Evolutionary conservation across 2,888 invertebrate species (phyloP), one percentile per base, ranked within the genome.

Genomic region (Nudaria mundana): DNA sequence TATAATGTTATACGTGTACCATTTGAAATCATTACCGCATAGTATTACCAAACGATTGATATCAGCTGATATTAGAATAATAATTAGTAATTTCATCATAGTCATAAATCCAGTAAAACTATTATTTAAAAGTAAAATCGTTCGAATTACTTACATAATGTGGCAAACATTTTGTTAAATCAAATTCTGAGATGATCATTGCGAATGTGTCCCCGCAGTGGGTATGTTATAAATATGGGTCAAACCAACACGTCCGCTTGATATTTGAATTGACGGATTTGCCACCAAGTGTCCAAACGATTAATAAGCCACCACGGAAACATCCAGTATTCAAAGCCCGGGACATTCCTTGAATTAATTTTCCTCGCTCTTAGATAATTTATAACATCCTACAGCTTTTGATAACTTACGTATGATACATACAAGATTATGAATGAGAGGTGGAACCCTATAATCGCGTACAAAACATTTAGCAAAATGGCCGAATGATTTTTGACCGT

Each of bases 311-410:
- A 51, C 71, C 66, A 69, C 78, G 81, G 82, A 83, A 82, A 81
- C 80, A 76, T 74, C 70, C 66, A 70, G 71, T 69, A 67, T 65
- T 76, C 77, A 71, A 61, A 59, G 59, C 60, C 48, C 44, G 55
- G 65, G 64, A 75, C 81, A 86, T 88, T 89, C 85, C 81, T 73
- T 71, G 81, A 80, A 88, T 88, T 89, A 88, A 89, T 89, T 87
- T 89, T 87, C 87, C 83, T 81, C 76, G 84, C 79, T 77, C 81
- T 80, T 79, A 73, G 81, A 79, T 89, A 87, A 89, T 89, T 89
- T 88, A 89, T 87, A 76, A 87, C 89, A 82, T 88, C 87, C 88
- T 82, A 81, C 80, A 50, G 66, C 61, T 63, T 58, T 52, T 71
- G 74, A 77, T 76, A 67, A 69, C 58, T 36, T 40, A 47, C 58